phyloP scores from a whole-genome alignment of 2,113 vertebrate species.

The Hippocampus barbouri region DNA sequence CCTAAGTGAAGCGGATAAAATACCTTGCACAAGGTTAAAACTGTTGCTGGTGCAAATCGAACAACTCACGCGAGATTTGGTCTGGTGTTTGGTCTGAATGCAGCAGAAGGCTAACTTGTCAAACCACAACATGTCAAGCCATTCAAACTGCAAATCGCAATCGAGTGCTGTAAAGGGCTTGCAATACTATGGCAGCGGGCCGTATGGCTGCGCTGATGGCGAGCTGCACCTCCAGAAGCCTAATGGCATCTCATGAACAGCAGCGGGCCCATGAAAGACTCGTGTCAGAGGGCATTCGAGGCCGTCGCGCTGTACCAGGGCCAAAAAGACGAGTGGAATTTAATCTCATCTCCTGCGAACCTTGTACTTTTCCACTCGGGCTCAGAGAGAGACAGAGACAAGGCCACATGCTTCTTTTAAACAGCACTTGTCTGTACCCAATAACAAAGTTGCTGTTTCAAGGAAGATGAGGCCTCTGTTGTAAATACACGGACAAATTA shows the following conservation, averaged over 20 bases:
- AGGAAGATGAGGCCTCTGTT: slow-evolving; percentile 1
- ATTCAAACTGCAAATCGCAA: slow-evolving; percentile 34
- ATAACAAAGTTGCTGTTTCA: neutral
- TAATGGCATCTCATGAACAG: slow-evolving; percentile 4
- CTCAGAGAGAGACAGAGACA: slow-evolving; percentile 26
- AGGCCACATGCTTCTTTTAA: slow-evolving; percentile 27
- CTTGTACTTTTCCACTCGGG: slow-evolving; percentile 69
- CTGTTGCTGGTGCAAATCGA: neutral
- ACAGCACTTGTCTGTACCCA: slow-evolving; percentile 39
- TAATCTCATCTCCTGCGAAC: slow-evolving; percentile 68
- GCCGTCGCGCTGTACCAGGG: slow-evolving; percentile 25
- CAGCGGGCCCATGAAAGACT: neutral
- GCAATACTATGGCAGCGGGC: neutral
- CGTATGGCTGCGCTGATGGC: slow-evolving; percentile 15
- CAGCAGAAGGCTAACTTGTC: slow-evolving; percentile 25
- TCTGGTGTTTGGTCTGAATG: neutral
- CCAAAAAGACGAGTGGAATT: slow-evolving; percentile 63
- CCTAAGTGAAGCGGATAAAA: slow-evolving; percentile 7
- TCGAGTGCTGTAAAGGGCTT: slow-evolving; percentile 34
- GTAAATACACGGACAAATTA: slow-evolving; percentile 17
- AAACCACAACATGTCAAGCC: slow-evolving; percentile 33
- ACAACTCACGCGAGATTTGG: no score
- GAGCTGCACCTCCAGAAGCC: slow-evolving; percentile 18
- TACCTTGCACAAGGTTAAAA: neutral
- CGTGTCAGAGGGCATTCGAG: neutral